Percentiles rank a stretch among this genome's conserved stretches.
Evolutionary conservation across 2,113 vertebrate genomes (phyloP).

Genomic region (Dascyllus trimaculatus): DNA sequence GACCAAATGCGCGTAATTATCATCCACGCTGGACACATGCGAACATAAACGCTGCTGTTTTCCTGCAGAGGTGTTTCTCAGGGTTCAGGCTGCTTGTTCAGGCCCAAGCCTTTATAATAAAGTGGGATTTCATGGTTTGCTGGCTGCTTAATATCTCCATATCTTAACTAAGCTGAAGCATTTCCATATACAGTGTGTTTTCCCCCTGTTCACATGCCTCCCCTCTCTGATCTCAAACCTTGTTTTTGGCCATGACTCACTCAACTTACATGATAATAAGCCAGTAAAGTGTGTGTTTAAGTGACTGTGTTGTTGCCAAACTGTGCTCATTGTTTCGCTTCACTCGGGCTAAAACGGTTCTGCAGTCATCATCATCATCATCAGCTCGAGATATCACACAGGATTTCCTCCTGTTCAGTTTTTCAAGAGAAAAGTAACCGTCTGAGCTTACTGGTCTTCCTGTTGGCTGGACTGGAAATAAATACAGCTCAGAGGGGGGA

Average conservation of each 20-base stretch:
- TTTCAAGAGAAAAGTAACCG: conserved; percentile 59
- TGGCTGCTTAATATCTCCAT: not conserved
- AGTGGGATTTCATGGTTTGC: no score
- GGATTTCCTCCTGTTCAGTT: conserved; percentile 77
- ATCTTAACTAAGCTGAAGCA: not conserved
- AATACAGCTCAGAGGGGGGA: not conserved
- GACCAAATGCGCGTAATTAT: conserved; percentile 1
- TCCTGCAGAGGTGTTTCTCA: conserved; percentile 3
- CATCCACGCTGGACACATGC: not conserved
- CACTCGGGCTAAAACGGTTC: conserved; percentile 25
- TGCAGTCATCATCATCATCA: conserved; percentile 68
- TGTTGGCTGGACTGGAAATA: conserved; percentile 56
- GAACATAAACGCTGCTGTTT: not conserved
- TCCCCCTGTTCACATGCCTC: conserved; percentile 5
- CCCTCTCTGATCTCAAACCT: conserved; percentile 27
- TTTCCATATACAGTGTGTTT: not conserved
- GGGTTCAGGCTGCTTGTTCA: not conserved
- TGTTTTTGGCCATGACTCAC: conserved; percentile 58
- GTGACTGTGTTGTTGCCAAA: conserved; percentile 37
- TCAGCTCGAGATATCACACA: conserved; percentile 67
- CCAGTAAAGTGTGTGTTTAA: conserved; percentile 6
- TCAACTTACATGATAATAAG: conserved; percentile 51
- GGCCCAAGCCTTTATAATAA: no score
- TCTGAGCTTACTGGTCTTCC: conserved; percentile 62
- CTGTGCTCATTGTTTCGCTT: conserved; percentile 65